Base-by-base conservation (phyloP, 1,140 invertebrate species). In the Cydia fagiglandana region DNA sequence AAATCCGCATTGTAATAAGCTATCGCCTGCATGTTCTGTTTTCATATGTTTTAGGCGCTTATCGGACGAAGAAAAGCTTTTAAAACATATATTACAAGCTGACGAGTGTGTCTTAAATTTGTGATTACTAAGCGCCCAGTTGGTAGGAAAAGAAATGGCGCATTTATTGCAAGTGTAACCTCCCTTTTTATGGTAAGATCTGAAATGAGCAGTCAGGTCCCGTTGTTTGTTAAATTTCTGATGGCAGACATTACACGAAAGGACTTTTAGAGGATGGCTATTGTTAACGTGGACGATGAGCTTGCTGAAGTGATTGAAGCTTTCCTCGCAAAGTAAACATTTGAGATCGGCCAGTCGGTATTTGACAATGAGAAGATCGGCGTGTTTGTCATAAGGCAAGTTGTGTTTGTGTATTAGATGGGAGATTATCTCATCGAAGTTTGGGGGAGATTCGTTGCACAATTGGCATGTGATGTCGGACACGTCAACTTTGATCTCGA, bases 401-500 rank as follows among this genome's bases (percentile, higher is more conserved):
- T 81, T 64, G 30, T 91, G 89, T 77, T 80, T 78, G 10, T 41
- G 20, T 0, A 74, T 77, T 74, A 91, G 80, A 84, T 91, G 90
- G 9, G 76, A 15, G 0, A 87, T 28, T 1, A 90, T 78, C 12
- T 81, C 76, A 10, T 89, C 77, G 30, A 85, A 81, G 73, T 56
- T 78, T 0, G 73, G 24, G 17, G 88, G 88, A 2, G 56, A 45
- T 73, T 86, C 76, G n/a, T 82, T 75, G 70, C 90, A 91, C 28
- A 84, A 74, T 28, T 83, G 78, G 56, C 90, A 91, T 38, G 75
- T 75, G 4, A 86, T 77, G 15, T 84, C 77, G 13, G 89, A 90
- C 1, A 88, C 76, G 73, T 91, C 89, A 0, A 91, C 80, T 82
- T 90, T 90, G 12, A 89, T 76, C 78, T 87, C 85, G 9, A 76